phyloP scores from a whole-genome alignment of 2,888 invertebrate species.

The Scotopteryx bipunctaria region DNA sequence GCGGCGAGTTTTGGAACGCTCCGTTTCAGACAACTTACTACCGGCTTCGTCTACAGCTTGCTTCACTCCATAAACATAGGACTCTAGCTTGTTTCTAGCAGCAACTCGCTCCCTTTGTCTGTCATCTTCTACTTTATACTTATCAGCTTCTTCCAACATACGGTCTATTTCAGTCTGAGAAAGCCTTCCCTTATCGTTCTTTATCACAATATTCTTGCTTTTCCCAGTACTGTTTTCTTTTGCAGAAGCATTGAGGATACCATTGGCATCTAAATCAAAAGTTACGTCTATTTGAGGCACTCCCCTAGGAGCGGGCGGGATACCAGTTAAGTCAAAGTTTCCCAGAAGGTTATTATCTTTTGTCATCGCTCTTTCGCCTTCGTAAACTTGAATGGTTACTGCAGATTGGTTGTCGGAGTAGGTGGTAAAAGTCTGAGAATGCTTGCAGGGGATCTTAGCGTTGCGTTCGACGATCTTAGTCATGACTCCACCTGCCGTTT shows the following conservation, averaged over 20 bases:
- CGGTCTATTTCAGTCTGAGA: constrained; percentile 93
- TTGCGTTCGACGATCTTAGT: constrained; percentile 88
- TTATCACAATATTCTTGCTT: constrained; percentile 89
- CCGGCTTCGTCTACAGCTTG: constrained; percentile 85
- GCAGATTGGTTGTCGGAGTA: constrained; percentile 91
- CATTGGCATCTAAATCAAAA: constrained; percentile 90
- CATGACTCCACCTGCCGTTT: constrained; percentile 92
- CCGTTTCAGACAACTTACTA: constrained; percentile 82
- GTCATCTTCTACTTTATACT: constrained; percentile 87
- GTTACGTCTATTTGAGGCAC: constrained; percentile 87
- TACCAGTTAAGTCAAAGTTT: constrained; percentile 85
- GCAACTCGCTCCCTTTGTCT: constrained; percentile 85
- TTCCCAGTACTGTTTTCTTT: constrained; percentile 86
- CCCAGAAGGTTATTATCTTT: constrained; percentile 88
- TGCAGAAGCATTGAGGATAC: constrained; percentile 92
- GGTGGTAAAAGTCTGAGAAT: constrained; percentile 89
- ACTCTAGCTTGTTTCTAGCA: constrained; percentile 88
- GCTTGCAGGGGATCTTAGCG: constrained; percentile 87
- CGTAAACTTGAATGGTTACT: constrained; percentile 88
- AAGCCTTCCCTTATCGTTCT: constrained; percentile 91
- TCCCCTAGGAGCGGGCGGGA: constrained; percentile 86
- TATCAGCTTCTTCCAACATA: constrained; percentile 90
- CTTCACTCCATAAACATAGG: constrained; percentile 86
- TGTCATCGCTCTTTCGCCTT: constrained; percentile 91
- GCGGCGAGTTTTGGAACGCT: constrained; percentile 77